Evolutionary conservation across 1,140 invertebrate genomes (phyloP).

Genomic region (Glossosoma conforme): DNA sequence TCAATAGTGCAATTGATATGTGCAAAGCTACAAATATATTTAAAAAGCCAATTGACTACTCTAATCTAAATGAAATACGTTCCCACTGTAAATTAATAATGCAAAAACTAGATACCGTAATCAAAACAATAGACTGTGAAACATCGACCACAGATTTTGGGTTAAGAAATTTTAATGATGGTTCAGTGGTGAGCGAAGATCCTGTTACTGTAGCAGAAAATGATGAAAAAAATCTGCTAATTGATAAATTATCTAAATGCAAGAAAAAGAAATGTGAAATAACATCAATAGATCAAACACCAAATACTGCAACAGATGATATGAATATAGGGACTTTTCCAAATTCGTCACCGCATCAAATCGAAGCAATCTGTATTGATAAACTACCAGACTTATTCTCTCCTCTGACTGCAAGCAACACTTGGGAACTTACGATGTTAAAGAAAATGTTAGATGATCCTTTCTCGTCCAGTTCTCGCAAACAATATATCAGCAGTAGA

Average conservation of each 20-base stretch:
- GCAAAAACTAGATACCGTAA: slow-evolving; percentile 7
- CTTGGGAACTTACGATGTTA: slow-evolving; percentile 20
- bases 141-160: too few relatives aligned
- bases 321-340: too few relatives aligned
- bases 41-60: slow-evolving; percentile 16
- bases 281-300: background rate
- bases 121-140: slow-evolving; percentile 5
- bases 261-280: background rate
- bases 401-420: slow-evolving; percentile 11
- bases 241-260: background rate
- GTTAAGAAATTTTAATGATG: background rate
- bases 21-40: slow-evolving; percentile 15
- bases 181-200: background rate
- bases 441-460: slow-evolving; percentile 19
- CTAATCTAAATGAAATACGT: slow-evolving; percentile 12
- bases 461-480: slow-evolving; percentile 6
- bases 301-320: too few relatives aligned
- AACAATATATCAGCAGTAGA: slow-evolving; percentile 15
- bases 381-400: slow-evolving; percentile 5
- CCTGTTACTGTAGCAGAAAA: slow-evolving; percentile 3
- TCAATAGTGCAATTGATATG: too few relatives aligned
- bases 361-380: background rate
- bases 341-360: background rate
- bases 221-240: background rate
- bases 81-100: slow-evolving; percentile 12